A percentile compares a stretch with the other conserved stretches of the same genome.
phyloP scores from a whole-genome alignment of 37 sponge, comb jelly and placozoan genomes.

The Cliona cf. orientalis region DNA sequence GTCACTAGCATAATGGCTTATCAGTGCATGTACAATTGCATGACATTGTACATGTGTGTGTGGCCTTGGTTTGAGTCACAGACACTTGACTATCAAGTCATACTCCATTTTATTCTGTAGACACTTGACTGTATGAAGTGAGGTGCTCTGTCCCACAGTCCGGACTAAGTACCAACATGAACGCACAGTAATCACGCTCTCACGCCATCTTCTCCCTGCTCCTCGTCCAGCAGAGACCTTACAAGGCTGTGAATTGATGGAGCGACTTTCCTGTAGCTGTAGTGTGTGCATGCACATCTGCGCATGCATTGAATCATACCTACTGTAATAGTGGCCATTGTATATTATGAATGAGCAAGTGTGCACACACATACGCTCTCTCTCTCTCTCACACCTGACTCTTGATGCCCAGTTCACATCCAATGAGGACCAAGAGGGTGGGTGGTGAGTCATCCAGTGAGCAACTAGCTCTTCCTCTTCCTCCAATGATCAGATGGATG shows the following conservation, averaged over 20 bases:
- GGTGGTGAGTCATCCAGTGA: background rate
- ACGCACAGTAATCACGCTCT: conserved; percentile 94
- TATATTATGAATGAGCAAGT: too few relatives aligned
- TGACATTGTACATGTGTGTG: too few relatives aligned
- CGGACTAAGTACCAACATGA: conserved; percentile 95
- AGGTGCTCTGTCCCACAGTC: conserved; percentile 83
- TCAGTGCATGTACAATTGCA: background rate
- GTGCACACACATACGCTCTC: background rate
- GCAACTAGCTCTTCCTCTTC: too few relatives aligned
- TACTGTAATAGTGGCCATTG: too few relatives aligned
- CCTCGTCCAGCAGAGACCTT: conserved; percentile 62
- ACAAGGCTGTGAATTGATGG: conserved; percentile 8
- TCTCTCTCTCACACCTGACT: too few relatives aligned
- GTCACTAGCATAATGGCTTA: too few relatives aligned
- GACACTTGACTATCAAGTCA: too few relatives aligned
- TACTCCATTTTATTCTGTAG: conserved; percentile 46
- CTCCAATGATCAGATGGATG: conserved; percentile 16
- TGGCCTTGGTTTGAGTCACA: too few relatives aligned
- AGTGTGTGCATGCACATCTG: too few relatives aligned
- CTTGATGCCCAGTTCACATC: background rate
- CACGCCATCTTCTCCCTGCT: conserved; percentile 94
- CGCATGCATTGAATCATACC: too few relatives aligned
- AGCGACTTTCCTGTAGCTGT: too few relatives aligned
- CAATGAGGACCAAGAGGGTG: background rate
- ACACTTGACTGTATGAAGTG: conserved; percentile 73